Conservation (phyloP, 2,888 invertebrate species). For the Liodrosophila aerea region DNA sequence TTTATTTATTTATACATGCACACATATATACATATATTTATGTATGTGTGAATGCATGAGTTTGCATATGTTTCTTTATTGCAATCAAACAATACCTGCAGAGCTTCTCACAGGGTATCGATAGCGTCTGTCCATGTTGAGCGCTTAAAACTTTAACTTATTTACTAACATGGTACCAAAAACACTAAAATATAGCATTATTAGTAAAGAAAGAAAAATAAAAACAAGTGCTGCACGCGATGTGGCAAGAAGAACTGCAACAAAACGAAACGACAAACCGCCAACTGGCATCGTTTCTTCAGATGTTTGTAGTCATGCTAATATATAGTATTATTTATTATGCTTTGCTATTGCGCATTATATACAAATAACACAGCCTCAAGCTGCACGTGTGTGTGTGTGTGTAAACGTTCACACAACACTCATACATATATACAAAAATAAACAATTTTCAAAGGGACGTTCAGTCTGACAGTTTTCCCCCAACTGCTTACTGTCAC, state of each 20-base stretch:
- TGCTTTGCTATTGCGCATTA: conserved; percentile 37
- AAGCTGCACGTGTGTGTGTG: background rate
- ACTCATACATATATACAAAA: background rate
- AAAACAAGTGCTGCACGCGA: conserved; percentile 52
- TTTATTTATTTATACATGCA: no score
- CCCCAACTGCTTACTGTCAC: conserved; percentile 4
- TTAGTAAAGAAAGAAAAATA: conserved; percentile 37
- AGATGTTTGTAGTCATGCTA: background rate
- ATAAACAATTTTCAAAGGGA: conserved; percentile 22
- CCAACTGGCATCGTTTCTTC: conserved; percentile 38
- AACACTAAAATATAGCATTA: conserved; percentile 12
- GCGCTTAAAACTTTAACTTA: conserved; percentile 5
- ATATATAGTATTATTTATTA: conserved; percentile 55
- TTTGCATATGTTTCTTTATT: background rate
- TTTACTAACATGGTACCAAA: conserved; percentile 13
- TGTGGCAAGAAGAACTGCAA: conserved; percentile 37
- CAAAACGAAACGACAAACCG: conserved; percentile 50
- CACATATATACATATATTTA: no score
- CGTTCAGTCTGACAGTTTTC: conserved; percentile 21
- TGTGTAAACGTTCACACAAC: background rate
- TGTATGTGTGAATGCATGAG: no score
- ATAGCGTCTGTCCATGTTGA: conserved; percentile 53
- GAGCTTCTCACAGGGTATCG: conserved; percentile 31
- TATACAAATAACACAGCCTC: conserved; percentile 12
- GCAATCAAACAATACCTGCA: conserved; percentile 46